phyloP scores from a whole-genome alignment of 2,888 invertebrate species.

The Cheilosia urbana region DNA sequence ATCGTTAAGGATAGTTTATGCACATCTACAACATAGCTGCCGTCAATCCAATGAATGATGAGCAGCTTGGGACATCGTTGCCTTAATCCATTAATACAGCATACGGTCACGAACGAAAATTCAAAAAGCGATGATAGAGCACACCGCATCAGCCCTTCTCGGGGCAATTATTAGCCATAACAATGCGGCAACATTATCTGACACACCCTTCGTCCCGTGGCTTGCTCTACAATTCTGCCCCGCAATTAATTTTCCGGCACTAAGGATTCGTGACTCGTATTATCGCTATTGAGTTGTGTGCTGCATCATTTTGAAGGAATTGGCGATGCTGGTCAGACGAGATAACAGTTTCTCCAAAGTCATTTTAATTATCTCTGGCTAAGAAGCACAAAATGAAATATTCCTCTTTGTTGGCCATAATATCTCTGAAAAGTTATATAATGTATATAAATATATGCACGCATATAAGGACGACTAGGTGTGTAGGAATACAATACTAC shows the following conservation, averaged over 20 bases:
- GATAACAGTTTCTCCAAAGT: constrained; percentile 65
- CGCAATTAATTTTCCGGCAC: constrained; percentile 69
- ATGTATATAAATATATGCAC: neutral
- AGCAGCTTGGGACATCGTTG: constrained; percentile 53
- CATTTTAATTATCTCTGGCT: constrained; percentile 61
- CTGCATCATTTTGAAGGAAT: constrained; percentile 64
- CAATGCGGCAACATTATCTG: constrained; percentile 62
- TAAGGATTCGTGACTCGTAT: constrained; percentile 60
- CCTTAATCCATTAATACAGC: constrained; percentile 70
- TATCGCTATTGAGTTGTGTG: constrained; percentile 72
- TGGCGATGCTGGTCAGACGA: constrained; percentile 61
- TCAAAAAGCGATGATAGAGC: constrained; percentile 76
- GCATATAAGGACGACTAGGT: neutral
- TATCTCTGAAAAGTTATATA: constrained; percentile 16
- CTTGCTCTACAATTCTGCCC: constrained; percentile 50
- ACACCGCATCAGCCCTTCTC: constrained; percentile 70
- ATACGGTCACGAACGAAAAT: constrained; percentile 72
- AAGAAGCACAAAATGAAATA: constrained; percentile 53
- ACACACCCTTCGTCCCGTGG: constrained; percentile 68
- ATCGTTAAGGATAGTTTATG: constrained; percentile 38
- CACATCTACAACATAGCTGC: constrained; percentile 53
- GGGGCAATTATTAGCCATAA: constrained; percentile 71
- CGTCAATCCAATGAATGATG: constrained; percentile 61
- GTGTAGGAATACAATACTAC: neutral
- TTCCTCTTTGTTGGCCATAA: constrained; percentile 43